These are phyloP conservation scores for Neodontobutis hainanensis DNA, from an alignment of 2,113 vertebrate genomes.

Conservation along the genomic window DNA sequence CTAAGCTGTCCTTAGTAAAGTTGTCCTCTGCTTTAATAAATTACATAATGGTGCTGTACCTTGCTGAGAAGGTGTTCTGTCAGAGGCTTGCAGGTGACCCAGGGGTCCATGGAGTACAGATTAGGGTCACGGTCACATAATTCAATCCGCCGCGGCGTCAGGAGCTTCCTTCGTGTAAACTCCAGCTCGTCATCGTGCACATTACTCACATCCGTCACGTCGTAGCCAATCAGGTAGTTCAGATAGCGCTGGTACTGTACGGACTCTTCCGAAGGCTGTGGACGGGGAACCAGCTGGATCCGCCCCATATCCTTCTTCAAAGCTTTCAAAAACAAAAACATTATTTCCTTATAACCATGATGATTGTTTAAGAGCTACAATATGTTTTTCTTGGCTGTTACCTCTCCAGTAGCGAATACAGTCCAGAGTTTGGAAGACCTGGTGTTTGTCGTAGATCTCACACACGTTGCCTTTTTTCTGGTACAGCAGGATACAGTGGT, in stretches of 20 bases:
- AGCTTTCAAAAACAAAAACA: conserved; percentile 40
- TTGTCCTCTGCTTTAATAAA: background rate
- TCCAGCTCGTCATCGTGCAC: conserved; percentile 97
- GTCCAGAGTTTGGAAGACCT: conserved; percentile 95
- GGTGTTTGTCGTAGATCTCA: conserved; percentile 97
- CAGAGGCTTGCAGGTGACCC: conserved; percentile 88
- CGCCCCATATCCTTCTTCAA: conserved; percentile 88
- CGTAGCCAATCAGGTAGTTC: conserved; percentile 92
- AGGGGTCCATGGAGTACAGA: conserved; percentile 96
- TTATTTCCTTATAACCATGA: too few relatives aligned
- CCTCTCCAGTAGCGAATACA: conserved; percentile 94
- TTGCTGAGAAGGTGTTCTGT: conserved; percentile 88
- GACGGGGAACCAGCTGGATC: conserved; percentile 87
- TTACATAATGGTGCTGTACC: conserved; percentile 33
- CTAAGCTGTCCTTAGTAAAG: too few relatives aligned
- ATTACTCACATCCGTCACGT: conserved; percentile 95
- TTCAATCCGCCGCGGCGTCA: conserved; percentile 88
- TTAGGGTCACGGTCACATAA: conserved; percentile 85
- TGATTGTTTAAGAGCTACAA: too few relatives aligned
- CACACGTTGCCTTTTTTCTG: conserved; percentile 96
- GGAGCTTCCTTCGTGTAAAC: conserved; percentile 92
- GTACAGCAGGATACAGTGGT: conserved; percentile 93
- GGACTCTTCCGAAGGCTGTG: conserved; percentile 81
- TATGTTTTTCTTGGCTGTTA: conserved; percentile 12
- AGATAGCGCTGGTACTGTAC: conserved; percentile 89